Conservation (phyloP, 1,140 invertebrate species). For the Ephestia elutella region DNA sequence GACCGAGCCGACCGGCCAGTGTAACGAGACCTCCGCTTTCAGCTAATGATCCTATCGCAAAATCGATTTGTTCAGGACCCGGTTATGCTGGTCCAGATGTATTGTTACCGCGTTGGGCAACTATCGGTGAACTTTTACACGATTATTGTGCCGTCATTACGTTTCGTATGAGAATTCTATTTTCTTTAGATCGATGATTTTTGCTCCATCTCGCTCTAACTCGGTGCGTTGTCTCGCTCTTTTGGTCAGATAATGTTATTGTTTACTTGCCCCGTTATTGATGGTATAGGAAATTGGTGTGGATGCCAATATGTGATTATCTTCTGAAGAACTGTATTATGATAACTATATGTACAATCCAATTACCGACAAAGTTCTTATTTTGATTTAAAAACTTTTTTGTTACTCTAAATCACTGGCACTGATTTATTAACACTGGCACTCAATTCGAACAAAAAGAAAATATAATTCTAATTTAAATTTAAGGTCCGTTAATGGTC, state of each 20-base stretch:
- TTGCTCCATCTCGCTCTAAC: slow-evolving; percentile 31
- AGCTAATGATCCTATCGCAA: slow-evolving; percentile 18
- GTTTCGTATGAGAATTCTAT: slow-evolving; percentile 72
- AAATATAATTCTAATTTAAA: too few species aligned
- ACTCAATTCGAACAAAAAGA: background rate
- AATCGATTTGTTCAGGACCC: slow-evolving; percentile 47
- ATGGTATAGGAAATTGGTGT: slow-evolving; percentile 47
- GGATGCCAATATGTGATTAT: slow-evolving; percentile 49
- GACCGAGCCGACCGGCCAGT: slow-evolving; percentile 51
- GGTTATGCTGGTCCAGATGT: slow-evolving; percentile 30
- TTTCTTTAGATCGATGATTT: slow-evolving; percentile 61
- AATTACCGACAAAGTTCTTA: background rate
- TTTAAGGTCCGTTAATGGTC: too few species aligned
- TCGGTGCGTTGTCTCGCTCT: slow-evolving; percentile 30
- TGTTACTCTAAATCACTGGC: background rate
- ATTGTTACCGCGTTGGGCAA: slow-evolving; percentile 65
- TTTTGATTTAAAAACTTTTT: background rate
- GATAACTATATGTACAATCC: too few species aligned
- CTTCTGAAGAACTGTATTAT: slow-evolving; percentile 9
- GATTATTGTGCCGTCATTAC: slow-evolving; percentile 69
- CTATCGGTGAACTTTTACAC: slow-evolving; percentile 71
- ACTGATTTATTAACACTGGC: slow-evolving; percentile 1
- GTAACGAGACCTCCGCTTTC: slow-evolving; percentile 32
- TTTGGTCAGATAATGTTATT: slow-evolving; percentile 58
- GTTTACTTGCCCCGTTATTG: slow-evolving; percentile 63